Conservation (phyloP, 2,888 invertebrate species). For the Aelia acuminata region DNA sequence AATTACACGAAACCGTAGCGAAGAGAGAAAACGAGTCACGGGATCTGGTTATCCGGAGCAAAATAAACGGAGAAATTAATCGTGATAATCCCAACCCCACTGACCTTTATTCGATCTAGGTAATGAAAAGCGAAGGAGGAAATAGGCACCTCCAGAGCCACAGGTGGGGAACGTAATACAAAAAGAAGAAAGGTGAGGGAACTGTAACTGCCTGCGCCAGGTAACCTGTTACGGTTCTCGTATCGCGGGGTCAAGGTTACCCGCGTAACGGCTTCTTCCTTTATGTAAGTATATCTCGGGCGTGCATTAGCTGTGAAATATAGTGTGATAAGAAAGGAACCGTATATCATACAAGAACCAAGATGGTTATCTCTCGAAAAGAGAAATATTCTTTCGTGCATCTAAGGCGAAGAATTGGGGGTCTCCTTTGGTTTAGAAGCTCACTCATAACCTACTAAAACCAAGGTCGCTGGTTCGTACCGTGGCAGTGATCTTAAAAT, state of each 20-base stretch:
- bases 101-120: neutral
- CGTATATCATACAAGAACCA: neutral
- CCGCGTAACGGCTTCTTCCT: neutral
- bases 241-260: neutral
- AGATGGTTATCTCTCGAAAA: neutral
- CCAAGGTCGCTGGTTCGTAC: too few species aligned
- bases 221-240: neutral
- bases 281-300: neutral
- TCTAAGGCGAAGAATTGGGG: too few species aligned
- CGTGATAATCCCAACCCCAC: conserved; percentile 7
- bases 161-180: neutral
- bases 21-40: conserved; percentile 31
- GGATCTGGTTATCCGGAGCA: neutral
- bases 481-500: too few species aligned
- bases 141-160: neutral
- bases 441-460: too few species aligned
- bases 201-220: neutral
- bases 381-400: neutral
- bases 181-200: neutral
- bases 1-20: conserved; percentile 16
- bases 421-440: too few species aligned
- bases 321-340: neutral
- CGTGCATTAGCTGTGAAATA: neutral
- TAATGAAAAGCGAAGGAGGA: neutral
- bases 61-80: conserved; percentile 22